phyloP scores from a whole-genome alignment of 1,140 invertebrate genomes.

The Triops longicaudatus region DNA sequence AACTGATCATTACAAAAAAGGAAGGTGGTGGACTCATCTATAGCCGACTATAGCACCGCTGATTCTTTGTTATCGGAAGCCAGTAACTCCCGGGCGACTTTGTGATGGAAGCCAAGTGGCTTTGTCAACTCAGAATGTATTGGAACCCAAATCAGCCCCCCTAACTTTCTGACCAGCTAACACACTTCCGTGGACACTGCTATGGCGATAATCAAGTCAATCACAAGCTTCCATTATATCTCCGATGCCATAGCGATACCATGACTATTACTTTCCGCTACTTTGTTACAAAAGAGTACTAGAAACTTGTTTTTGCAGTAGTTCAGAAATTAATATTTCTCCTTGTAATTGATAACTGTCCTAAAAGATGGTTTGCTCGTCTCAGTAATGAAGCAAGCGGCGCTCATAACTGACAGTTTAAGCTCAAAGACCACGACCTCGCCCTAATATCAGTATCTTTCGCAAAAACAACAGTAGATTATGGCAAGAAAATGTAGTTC shows the following conservation, averaged over 20 bases:
- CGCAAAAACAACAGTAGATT: no score
- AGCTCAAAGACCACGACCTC: no score
- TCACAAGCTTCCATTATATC: constrained; percentile 6
- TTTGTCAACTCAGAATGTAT: background rate
- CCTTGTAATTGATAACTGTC: no score
- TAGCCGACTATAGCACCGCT: background rate
- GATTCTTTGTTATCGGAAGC: background rate
- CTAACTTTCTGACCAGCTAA: background rate
- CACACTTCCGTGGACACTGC: background rate
- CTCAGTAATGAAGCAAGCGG: no score
- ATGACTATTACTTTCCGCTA: background rate
- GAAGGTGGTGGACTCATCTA: no score
- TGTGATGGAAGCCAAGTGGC: background rate
- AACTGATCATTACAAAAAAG: background rate
- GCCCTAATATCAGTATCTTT: no score
- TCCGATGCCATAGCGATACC: background rate
- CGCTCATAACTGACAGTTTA: no score
- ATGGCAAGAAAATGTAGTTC: no score
- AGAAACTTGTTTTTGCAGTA: no score
- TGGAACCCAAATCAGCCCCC: background rate
- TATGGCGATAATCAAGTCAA: constrained; percentile 8
- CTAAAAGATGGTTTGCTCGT: no score
- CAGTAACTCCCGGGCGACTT: background rate
- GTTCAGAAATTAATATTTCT: no score
- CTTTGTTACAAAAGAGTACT: no score